Evolutionary conservation across 2,797 vertebrate genomes (phyloP).

Genomic region (Gastrophryne carolinensis): DNA sequence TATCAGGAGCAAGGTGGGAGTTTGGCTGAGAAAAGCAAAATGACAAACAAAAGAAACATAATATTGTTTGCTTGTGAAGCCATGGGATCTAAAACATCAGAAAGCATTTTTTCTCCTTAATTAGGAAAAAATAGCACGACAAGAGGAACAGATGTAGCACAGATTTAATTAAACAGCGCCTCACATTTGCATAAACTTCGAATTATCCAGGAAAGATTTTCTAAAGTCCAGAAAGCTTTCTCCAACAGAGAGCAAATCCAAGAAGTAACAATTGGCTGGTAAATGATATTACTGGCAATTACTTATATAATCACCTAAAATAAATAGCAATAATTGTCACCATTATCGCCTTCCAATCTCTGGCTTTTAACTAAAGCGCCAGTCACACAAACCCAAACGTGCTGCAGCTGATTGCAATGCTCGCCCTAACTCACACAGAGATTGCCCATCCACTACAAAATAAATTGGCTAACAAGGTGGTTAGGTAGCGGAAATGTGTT

Average conservation of each 20-base stretch:
- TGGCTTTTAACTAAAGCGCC: too few relatives aligned
- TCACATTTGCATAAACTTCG: constrained; percentile 41
- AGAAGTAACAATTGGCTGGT: constrained; percentile 5
- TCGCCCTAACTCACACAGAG: too few relatives aligned
- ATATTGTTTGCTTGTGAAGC: constrained; percentile 16
- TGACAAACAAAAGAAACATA: background rate
- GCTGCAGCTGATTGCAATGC: too few relatives aligned
- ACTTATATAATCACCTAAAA: constrained; percentile 18
- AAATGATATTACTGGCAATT: constrained; percentile 7
- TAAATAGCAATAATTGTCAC: background rate
- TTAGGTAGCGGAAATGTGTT: too few relatives aligned
- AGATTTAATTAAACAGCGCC: constrained; percentile 49
- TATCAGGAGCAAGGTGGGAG: background rate
- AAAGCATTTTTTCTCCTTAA: constrained; percentile 38
- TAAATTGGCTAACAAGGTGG: too few relatives aligned
- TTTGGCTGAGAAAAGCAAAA: background rate
- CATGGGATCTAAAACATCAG: constrained; percentile 15
- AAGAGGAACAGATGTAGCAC: constrained; percentile 49
- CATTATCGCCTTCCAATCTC: background rate
- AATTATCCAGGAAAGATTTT: constrained; percentile 39
- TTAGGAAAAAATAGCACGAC: constrained; percentile 48
- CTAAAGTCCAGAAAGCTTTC: constrained; percentile 29
- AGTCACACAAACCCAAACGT: too few relatives aligned
- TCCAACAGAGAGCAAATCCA: background rate
- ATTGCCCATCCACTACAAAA: too few relatives aligned